phyloP scores from a whole-genome alignment of 2,797 vertebrate genomes.

The Labeo calbasu region DNA sequence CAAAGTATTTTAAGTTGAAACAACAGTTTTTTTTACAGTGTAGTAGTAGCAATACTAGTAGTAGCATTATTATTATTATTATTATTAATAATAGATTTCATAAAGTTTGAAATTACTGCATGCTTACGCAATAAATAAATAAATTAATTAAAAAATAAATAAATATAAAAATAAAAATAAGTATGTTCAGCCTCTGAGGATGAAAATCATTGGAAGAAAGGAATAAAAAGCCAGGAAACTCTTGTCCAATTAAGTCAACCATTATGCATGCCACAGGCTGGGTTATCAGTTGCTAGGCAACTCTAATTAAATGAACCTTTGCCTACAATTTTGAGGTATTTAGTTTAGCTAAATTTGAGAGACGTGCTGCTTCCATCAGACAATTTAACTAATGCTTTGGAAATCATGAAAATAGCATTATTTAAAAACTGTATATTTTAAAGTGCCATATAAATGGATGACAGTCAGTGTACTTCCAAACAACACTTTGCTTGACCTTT shows the following conservation, averaged over 20 bases:
- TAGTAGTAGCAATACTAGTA: too few species aligned
- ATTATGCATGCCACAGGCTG: constrained; percentile 58
- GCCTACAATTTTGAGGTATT: constrained; percentile 52
- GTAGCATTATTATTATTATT: neutral
- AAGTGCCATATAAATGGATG: constrained; percentile 5
- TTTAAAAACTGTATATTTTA: neutral
- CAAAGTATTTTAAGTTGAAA: too few species aligned
- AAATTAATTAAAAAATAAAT: neutral
- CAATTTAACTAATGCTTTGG: neutral
- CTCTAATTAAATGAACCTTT: constrained; percentile 66
- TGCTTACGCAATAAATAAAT: neutral
- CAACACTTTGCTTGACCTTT: constrained; percentile 30
- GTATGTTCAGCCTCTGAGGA: neutral
- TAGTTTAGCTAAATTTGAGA: constrained; percentile 28
- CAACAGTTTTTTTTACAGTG: too few species aligned
- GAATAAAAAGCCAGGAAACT: constrained; percentile 35
- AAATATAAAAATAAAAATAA: too few species aligned
- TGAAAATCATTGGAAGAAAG: constrained; percentile 15
- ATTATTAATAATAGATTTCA: neutral
- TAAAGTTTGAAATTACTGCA: neutral
- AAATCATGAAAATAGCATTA: constrained; percentile 16
- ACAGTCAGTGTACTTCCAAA: neutral
- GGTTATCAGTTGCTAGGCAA: constrained; percentile 72
- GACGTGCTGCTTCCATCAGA: neutral
- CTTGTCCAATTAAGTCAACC: constrained; percentile 42